These are phyloP conservation scores for Strigamia transsilvanica DNA, from an alignment of 2,888 invertebrate genomes.

Conservation along the genomic window DNA sequence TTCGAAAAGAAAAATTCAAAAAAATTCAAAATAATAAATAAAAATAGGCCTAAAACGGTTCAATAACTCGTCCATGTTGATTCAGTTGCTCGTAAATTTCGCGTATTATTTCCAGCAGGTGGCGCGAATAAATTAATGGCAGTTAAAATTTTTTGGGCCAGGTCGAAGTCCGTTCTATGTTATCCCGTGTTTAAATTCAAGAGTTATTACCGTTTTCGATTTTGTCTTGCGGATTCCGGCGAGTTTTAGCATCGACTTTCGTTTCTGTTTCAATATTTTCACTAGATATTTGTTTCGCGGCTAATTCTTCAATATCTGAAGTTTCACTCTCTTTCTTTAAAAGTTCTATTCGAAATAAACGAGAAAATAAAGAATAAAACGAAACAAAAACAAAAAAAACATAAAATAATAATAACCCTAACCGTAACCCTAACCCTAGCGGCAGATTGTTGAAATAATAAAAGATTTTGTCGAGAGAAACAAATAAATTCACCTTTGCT, in stretches of 20 bases:
- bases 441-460: background rate
- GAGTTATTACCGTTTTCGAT: background rate
- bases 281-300: background rate
- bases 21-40: background rate
- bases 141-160: background rate
- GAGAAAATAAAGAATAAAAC: background rate
- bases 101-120: conserved; percentile 33
- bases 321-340: background rate
- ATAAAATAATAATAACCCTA: background rate
- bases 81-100: conserved; percentile 44
- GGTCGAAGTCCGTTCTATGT: background rate
- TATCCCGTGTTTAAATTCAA: background rate
- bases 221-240: background rate
- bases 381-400: background rate
- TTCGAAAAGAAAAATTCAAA: background rate
- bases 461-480: background rate
- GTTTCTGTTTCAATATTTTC: background rate
- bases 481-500: conserved; percentile 54
- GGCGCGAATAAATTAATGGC: conserved; percentile 24
- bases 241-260: background rate
- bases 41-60: background rate
- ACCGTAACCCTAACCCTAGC: background rate
- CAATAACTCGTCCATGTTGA: conserved; percentile 15
- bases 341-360: background rate
- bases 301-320: background rate